Conservation (phyloP, 2,797 vertebrate genomes). For the Spea hammondii region DNA sequence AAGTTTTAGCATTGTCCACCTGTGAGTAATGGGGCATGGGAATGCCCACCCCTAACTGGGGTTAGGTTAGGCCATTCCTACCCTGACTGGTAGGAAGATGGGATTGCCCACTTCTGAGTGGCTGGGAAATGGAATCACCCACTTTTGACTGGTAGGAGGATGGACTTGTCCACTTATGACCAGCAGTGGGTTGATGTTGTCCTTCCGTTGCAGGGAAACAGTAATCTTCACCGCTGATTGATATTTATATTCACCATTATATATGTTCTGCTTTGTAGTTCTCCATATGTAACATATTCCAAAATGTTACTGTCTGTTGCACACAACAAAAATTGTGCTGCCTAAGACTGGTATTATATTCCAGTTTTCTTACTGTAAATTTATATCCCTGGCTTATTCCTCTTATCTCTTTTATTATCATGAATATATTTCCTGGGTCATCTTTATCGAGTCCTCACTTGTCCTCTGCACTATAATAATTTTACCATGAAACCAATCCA, state of each 20-base stretch:
- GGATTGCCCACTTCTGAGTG: too few species aligned
- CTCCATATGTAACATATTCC: conserved; percentile 45
- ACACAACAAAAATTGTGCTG: conserved; percentile 35
- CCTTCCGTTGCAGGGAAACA: too few species aligned
- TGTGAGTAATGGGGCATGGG: too few species aligned
- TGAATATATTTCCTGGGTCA: conserved; percentile 41
- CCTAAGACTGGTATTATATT: conserved; percentile 27
- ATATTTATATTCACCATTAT: neutral
- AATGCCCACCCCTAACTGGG: too few species aligned
- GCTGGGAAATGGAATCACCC: too few species aligned
- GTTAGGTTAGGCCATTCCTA: too few species aligned
- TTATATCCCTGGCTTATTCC: conserved; percentile 24
- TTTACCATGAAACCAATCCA: conserved; percentile 32
- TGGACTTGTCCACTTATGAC: too few species aligned
- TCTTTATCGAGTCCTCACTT: conserved; percentile 34
- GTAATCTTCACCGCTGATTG: too few species aligned
- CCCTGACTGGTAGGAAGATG: too few species aligned
- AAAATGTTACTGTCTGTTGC: conserved; percentile 39
- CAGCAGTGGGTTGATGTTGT: too few species aligned
- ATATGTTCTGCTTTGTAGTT: conserved; percentile 26
- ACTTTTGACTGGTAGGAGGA: too few species aligned
- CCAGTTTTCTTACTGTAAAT: conserved; percentile 37
- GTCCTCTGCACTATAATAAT: conserved; percentile 33
- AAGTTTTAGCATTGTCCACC: too few species aligned
- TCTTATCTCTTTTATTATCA: conserved; percentile 34